Conservation (phyloP, 1,140 invertebrate species). For the Himalopsyche phryganea region DNA sequence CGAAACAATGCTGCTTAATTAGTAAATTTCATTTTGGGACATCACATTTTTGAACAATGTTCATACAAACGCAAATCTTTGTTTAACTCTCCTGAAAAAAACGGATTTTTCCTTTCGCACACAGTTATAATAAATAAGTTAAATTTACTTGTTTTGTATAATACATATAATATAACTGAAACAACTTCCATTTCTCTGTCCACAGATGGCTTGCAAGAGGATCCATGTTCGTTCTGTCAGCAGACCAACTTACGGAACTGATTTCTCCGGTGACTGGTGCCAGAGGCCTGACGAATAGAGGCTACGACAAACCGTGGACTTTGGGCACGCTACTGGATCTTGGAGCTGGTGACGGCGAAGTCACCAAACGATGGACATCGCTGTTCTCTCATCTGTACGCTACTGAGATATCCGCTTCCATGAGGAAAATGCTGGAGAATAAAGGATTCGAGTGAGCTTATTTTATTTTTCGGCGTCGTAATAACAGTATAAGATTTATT, state of each 20-base stretch:
- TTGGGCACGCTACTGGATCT: slow-evolving; percentile 71
- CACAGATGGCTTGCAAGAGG: slow-evolving; percentile 77
- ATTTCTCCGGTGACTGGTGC: slow-evolving; percentile 41
- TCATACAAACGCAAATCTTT: no score
- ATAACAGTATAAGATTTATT: no score
- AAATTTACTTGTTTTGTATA: no score
- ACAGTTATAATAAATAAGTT: no score
- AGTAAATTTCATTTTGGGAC: no score
- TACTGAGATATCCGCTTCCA: slow-evolving; percentile 82
- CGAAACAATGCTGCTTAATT: no score
- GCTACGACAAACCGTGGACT: slow-evolving; percentile 36
- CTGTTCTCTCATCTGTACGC: slow-evolving; percentile 72
- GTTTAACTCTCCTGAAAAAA: no score
- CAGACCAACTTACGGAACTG: slow-evolving; percentile 67
- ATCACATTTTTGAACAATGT: no score
- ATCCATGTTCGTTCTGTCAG: slow-evolving; percentile 90
- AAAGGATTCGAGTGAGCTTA: slow-evolving; percentile 77
- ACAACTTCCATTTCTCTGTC: slow-evolving; percentile 27
- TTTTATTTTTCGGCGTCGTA: no score
- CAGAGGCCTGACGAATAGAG: slow-evolving; percentile 37
- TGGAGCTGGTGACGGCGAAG: slow-evolving; percentile 88
- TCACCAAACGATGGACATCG: slow-evolving; percentile 70
- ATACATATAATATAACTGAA: no score
- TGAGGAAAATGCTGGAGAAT: slow-evolving; percentile 68
- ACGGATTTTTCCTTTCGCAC: no score